Percentiles rank a stretch among this genome's conserved stretches.
Evolutionary conservation across 2,113 vertebrate species (phyloP).

Genomic region (Pycnonotus jocosus): DNA sequence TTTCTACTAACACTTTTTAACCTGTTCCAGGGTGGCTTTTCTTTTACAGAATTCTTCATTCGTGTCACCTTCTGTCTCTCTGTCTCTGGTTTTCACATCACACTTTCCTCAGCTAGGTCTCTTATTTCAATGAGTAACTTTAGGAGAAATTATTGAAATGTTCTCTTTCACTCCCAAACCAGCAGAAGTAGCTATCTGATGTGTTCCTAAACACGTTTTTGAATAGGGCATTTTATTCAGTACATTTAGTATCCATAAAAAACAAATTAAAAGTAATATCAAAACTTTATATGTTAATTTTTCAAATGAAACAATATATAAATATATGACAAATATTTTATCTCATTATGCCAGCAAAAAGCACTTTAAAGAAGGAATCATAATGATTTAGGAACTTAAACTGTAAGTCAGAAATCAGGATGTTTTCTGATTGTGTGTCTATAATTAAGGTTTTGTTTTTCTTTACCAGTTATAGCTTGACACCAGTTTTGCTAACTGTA

Average conservation of each 20-base stretch:
- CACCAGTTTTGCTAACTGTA: background rate
- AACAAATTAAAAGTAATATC: fast-evolving
- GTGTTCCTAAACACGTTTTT: background rate
- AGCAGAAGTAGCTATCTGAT: background rate
- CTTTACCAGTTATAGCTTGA: background rate
- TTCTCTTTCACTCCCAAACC: background rate
- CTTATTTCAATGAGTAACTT: background rate
- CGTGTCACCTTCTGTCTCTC: background rate
- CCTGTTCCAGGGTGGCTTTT: background rate
- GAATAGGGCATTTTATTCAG: background rate
- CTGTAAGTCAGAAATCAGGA: background rate
- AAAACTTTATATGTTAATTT: background rate
- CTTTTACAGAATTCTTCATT: background rate
- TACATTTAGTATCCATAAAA: background rate
- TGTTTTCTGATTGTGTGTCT: background rate
- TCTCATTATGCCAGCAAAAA: fast-evolving
- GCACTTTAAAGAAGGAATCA: background rate
- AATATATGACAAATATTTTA: background rate
- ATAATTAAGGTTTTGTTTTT: background rate
- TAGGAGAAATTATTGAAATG: background rate
- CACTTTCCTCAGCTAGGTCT: background rate
- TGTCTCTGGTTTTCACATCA: background rate
- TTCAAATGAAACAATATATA: background rate
- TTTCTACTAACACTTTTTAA: background rate
- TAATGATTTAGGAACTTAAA: background rate